phyloP scores from a whole-genome alignment of 2,888 invertebrate species.

The Abscondita cerata region DNA sequence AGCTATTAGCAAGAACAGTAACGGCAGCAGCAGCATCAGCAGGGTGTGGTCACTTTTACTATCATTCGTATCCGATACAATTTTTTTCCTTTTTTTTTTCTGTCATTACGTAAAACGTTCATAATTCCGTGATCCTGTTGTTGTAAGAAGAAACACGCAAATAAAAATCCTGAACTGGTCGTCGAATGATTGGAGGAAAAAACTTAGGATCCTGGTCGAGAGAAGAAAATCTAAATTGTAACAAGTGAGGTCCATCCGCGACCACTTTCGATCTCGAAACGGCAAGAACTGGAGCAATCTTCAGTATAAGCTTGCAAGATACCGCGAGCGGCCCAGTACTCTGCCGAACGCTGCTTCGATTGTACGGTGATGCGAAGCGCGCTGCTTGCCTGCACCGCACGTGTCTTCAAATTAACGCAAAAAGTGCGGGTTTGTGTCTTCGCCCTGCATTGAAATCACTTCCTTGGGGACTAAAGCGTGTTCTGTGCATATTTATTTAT shows the following conservation, averaged over 20 bases:
- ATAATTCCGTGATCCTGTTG: conserved; percentile 3
- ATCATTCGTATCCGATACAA: conserved; percentile 35
- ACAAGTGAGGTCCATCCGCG: conserved; percentile 54
- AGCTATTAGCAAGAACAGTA: conserved; percentile 18
- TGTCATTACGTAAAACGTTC: not conserved
- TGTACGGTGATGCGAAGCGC: conserved; percentile 43
- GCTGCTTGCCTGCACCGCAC: conserved; percentile 35
- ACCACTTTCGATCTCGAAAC: conserved; percentile 57
- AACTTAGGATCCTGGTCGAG: conserved; percentile 44
- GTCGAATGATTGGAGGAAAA: conserved; percentile 41
- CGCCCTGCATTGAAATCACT: conserved; percentile 35
- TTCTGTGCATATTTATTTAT: no score
- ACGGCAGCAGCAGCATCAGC: conserved; percentile 23
- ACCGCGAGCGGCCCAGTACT: conserved; percentile 53
- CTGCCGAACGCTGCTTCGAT: conserved; percentile 51
- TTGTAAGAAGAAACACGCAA: not conserved
- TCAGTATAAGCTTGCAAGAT: conserved; percentile 54
- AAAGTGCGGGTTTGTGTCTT: conserved; percentile 35
- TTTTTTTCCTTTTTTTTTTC: conserved; percentile 12
- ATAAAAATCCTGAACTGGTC: not conserved
- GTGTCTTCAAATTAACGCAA: conserved; percentile 28
- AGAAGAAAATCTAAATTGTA: conserved; percentile 53
- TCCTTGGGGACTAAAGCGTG: not conserved
- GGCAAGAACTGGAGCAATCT: conserved; percentile 55
- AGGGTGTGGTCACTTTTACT: conserved; percentile 47